Evolutionary conservation across 2,888 invertebrate genomes (phyloP).

Genomic region (Agelastica alni): DNA sequence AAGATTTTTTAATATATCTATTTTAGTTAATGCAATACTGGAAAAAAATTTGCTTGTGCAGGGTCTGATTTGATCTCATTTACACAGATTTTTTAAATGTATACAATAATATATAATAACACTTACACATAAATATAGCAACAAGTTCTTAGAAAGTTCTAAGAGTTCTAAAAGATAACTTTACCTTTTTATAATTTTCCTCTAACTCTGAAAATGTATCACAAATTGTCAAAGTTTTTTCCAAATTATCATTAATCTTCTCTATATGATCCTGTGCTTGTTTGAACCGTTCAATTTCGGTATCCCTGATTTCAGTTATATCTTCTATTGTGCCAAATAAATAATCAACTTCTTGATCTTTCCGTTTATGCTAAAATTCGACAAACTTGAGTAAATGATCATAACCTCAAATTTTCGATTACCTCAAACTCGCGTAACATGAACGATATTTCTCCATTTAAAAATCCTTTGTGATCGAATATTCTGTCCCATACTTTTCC

Average conservation of each 20-base stretch:
- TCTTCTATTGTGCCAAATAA: conserved; percentile 78
- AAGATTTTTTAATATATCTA: too few relatives aligned
- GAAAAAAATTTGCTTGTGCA: too few relatives aligned
- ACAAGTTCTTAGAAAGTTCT: too few relatives aligned
- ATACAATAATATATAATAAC: too few relatives aligned
- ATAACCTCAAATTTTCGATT: too few relatives aligned
- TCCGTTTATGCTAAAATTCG: conserved; percentile 71
- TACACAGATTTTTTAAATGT: too few relatives aligned
- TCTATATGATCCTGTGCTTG: conserved; percentile 65
- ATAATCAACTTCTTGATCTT: conserved; percentile 78
- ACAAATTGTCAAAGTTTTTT: conserved; percentile 67
- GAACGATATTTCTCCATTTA: conserved; percentile 84
- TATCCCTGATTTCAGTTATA: conserved; percentile 76
- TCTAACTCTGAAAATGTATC: conserved; percentile 66
- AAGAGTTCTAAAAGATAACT: too few relatives aligned
- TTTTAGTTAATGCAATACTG: too few relatives aligned
- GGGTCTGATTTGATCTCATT: too few relatives aligned
- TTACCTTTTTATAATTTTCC: conserved; percentile 54
- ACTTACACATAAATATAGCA: too few relatives aligned
- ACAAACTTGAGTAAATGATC: too few relatives aligned
- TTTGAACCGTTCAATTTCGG: conserved; percentile 70
- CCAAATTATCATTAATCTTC: conserved; percentile 67
- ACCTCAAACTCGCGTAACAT: conserved; percentile 88
- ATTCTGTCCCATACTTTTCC: conserved; percentile 82
- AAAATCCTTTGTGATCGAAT: conserved; percentile 84